A percentile compares a stretch with the other conserved stretches of the same genome.
Evolutionary conservation across 2,888 invertebrate species (phyloP).

Genomic region (Pachliopta kotzebuea): DNA sequence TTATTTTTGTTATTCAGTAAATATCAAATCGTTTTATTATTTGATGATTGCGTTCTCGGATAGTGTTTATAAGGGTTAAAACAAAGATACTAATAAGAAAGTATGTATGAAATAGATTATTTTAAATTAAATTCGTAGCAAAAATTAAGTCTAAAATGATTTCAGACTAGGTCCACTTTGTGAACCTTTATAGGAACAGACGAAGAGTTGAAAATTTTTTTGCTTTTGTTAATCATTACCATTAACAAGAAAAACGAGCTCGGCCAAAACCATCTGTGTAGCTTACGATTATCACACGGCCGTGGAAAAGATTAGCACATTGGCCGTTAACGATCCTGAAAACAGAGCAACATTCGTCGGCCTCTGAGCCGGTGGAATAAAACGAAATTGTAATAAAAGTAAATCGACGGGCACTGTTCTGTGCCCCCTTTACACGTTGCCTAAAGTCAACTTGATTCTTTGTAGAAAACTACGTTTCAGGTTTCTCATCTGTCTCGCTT

Average conservation of each 20-base stretch:
- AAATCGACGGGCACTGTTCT: slow-evolving; percentile 67
- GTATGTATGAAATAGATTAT: too few species aligned
- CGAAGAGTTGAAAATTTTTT: slow-evolving; percentile 5
- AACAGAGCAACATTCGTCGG: slow-evolving; percentile 70
- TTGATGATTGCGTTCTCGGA: too few species aligned
- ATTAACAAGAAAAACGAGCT: slow-evolving; percentile 60
- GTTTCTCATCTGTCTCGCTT: slow-evolving; percentile 46
- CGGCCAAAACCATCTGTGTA: slow-evolving; percentile 55
- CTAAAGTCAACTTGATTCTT: slow-evolving; percentile 78
- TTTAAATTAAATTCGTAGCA: too few species aligned
- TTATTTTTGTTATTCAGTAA: too few species aligned
- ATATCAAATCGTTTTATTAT: too few species aligned
- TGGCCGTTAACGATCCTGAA: slow-evolving; percentile 75
- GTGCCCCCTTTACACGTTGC: slow-evolving; percentile 65
- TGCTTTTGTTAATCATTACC: slow-evolving; percentile 58
- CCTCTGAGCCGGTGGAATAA: slow-evolving; percentile 58
- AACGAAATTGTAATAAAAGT: slow-evolving; percentile 77
- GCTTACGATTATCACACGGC: slow-evolving; percentile 41
- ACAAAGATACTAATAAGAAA: too few species aligned
- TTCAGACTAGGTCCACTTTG: neutral
- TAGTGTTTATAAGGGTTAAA: too few species aligned
- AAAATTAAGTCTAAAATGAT: neutral
- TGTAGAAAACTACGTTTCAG: slow-evolving; percentile 76
- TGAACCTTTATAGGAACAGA: neutral
- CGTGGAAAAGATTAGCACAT: slow-evolving; percentile 72